phyloP scores from a whole-genome alignment of 2,113 vertebrate species.

The Baryphthengus martii region DNA sequence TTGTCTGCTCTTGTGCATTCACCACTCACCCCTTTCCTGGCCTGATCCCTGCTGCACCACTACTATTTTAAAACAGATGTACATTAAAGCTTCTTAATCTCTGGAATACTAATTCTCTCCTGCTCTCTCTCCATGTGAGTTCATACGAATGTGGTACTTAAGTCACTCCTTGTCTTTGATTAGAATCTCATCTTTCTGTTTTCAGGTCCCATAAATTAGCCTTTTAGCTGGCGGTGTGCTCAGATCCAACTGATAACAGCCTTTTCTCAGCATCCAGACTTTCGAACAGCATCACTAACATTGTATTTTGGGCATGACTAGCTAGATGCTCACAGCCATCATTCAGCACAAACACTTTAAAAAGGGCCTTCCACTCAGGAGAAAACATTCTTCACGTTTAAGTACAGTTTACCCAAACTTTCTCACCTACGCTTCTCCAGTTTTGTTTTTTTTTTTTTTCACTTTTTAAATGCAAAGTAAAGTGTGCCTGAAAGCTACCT shows the following conservation, averaged over 20 bases:
- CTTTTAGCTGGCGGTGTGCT: conserved; percentile 20
- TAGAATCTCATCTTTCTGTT: conserved; percentile 36
- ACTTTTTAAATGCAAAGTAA: background rate
- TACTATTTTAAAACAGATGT: background rate
- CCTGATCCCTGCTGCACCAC: background rate
- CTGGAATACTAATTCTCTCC: background rate
- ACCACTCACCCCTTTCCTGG: fast-evolving
- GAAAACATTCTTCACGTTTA: background rate
- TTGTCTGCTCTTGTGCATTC: background rate
- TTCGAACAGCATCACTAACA: background rate
- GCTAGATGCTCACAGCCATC: background rate
- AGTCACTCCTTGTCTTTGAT: conserved; percentile 12
- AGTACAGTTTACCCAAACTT: background rate
- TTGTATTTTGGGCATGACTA: background rate
- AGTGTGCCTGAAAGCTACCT: background rate
- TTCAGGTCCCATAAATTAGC: conserved; percentile 36
- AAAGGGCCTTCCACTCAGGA: background rate
- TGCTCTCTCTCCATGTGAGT: background rate
- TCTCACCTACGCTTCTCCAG: background rate
- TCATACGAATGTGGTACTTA: background rate
- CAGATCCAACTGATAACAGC: conserved; percentile 13
- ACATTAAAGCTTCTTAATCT: background rate
- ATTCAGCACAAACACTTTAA: background rate
- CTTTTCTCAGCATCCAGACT: background rate
- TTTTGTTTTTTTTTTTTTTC: background rate